Conservation (phyloP, 1,140 invertebrate genomes). For the Bombus affinis region DNA sequence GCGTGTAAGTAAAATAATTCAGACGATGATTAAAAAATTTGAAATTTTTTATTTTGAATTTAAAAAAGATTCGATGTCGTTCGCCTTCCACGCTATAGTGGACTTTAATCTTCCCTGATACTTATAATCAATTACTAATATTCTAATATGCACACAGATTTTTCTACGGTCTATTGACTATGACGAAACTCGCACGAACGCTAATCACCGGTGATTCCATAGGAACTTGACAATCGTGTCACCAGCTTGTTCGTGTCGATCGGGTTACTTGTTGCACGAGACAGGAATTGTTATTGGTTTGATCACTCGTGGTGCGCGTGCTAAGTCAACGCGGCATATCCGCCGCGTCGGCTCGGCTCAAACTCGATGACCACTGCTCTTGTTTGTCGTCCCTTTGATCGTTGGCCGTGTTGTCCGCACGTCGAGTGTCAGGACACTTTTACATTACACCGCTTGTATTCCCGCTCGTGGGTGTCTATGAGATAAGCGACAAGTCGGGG, state of each 20-base stretch:
- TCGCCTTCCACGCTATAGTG: too few species aligned
- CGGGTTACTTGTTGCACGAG: conserved; percentile 35
- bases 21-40: too few species aligned
- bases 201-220: not conserved
- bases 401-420: conserved; percentile 15
- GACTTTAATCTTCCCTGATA: too few species aligned
- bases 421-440: conserved; percentile 40
- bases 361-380: conserved; percentile 38
- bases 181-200: not conserved
- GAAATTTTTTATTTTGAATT: too few species aligned
- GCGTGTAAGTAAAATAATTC: too few species aligned
- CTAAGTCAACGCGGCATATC: conserved; percentile 38
- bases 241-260: conserved; percentile 13
- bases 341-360: conserved; percentile 20
- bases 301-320: conserved; percentile 31
- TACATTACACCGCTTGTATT: conserved; percentile 25
- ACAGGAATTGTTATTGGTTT: conserved; percentile 37
- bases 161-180: too few species aligned
- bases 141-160: not conserved
- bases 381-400: conserved; percentile 52
- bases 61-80: too few species aligned
- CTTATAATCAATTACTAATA: too few species aligned
- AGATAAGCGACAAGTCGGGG: conserved; percentile 11
- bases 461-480: conserved; percentile 22
- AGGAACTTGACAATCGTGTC: conserved; percentile 11